These are phyloP conservation scores for Panagrolaimus sp. DNA, from an alignment of 1,140 invertebrate genomes.

Conservation along the genomic window DNA sequence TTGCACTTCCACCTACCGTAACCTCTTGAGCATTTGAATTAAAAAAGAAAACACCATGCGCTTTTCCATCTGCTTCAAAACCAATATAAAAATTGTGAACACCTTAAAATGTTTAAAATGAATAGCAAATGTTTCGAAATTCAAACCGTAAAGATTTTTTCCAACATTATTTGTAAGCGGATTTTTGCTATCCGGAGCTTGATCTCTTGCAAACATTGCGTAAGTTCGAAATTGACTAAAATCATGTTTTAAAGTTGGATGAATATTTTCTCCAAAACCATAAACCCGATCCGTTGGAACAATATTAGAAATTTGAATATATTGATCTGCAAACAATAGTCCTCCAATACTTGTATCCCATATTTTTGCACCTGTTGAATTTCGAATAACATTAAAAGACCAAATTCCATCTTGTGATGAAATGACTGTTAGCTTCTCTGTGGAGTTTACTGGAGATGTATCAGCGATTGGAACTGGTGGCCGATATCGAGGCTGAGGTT, in stretches of 20 bases:
- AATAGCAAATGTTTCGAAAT: neutral
- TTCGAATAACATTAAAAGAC: slow-evolving; percentile 36
- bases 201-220: slow-evolving; percentile 61
- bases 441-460: slow-evolving; percentile 21
- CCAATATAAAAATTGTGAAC: slow-evolving; percentile 64
- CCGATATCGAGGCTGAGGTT: neutral
- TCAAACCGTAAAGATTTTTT: slow-evolving; percentile 30
- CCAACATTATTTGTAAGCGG: slow-evolving; percentile 27
- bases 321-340: slow-evolving; percentile 59
- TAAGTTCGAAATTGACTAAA: slow-evolving; percentile 49
- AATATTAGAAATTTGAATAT: slow-evolving; percentile 60
- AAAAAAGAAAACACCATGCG: slow-evolving; percentile 60
- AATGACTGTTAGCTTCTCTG: slow-evolving; percentile 28
- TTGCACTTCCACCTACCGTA: slow-evolving; percentile 71
- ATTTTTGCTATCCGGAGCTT: slow-evolving; percentile 53
- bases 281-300: slow-evolving; percentile 59
- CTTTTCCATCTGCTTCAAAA: slow-evolving; percentile 63
- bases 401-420: slow-evolving; percentile 31
- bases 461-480: neutral
- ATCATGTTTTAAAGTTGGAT: slow-evolving; percentile 51
- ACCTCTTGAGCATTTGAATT: slow-evolving; percentile 67
- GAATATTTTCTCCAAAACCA: slow-evolving; percentile 62
- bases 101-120: slow-evolving; percentile 41
- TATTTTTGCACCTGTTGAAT: slow-evolving; percentile 33
- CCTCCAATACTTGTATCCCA: slow-evolving; percentile 51